These are phyloP conservation scores for Halocynthia aurantium DNA, from an alignment of 23 tunicate genomes.

Conservation along the genomic window DNA sequence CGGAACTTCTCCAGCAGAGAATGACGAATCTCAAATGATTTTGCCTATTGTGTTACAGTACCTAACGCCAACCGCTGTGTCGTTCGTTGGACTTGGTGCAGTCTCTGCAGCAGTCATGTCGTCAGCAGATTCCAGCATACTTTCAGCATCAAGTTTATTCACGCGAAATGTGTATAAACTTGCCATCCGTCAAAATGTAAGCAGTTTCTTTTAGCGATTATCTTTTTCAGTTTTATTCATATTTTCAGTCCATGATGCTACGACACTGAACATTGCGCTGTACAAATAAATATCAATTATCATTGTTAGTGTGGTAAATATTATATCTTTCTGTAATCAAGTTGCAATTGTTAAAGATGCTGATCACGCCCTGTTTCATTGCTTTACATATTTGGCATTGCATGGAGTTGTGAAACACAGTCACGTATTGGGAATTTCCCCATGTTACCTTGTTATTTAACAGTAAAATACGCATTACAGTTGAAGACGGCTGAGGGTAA, in stretches of 20 bases:
- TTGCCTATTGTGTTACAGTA: conserved; percentile 61
- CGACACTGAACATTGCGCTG: not conserved
- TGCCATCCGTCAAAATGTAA: conserved; percentile 23
- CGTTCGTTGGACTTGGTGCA: conserved; percentile 78
- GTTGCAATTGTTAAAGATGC: not conserved
- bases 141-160: conserved; percentile 65
- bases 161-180: conserved; percentile 51
- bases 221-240: no score
- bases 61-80: conserved; percentile 58
- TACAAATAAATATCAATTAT: no score
- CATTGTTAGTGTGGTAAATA: not conserved
- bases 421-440: no score
- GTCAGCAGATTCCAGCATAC: conserved; percentile 69
- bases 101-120: conserved; percentile 92
- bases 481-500: no score
- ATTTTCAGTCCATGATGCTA: not conserved
- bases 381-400: no score
- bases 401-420: no score
- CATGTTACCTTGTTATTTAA: no score
- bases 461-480: no score
- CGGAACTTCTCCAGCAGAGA: conserved; percentile 21
- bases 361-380: not conserved
- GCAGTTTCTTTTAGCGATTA: not conserved
- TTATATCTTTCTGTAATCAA: not conserved
- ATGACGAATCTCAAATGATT: conserved; percentile 37